A percentile compares a stretch with the other conserved stretches of the same genome.
phyloP scores from a whole-genome alignment of 2,888 invertebrate genomes.

The Brenthis ino region DNA sequence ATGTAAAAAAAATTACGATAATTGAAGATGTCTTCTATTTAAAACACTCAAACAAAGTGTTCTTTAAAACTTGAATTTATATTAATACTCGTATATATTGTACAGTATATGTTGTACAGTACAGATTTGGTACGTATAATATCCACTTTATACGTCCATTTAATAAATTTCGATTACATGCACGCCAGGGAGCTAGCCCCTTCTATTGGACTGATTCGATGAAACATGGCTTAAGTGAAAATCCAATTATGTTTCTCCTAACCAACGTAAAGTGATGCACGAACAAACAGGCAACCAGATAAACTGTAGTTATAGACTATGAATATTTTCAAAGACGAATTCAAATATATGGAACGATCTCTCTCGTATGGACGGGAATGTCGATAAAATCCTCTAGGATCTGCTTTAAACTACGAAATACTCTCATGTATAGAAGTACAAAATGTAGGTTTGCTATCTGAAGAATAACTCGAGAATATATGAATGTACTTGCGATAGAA shows the following conservation, averaged over 20 bases:
- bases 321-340: not conserved
- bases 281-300: slow-evolving; percentile 16
- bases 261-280: slow-evolving; percentile 17
- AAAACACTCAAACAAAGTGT: no score
- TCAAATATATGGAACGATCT: slow-evolving; percentile 14
- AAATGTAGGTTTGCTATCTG: slow-evolving; percentile 10
- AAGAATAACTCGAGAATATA: not conserved
- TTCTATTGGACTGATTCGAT: slow-evolving; percentile 15
- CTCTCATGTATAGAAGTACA: not conserved
- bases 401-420: slow-evolving; percentile 17
- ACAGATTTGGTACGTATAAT: not conserved
- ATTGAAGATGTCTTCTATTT: no score
- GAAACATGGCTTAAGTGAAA: slow-evolving; percentile 24
- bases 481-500: no score
- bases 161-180: slow-evolving; percentile 15
- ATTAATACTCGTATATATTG: no score
- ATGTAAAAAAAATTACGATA: no score
- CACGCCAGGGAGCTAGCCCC: slow-evolving; percentile 9
- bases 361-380: slow-evolving; percentile 11
- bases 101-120: not conserved
- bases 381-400: slow-evolving; percentile 18
- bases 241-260: slow-evolving; percentile 20
- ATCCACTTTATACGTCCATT: slow-evolving; percentile 13
- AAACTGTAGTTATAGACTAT: not conserved
- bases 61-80: no score